Conservation (phyloP, 2,797 vertebrate species). For the Menidia menidia region DNA sequence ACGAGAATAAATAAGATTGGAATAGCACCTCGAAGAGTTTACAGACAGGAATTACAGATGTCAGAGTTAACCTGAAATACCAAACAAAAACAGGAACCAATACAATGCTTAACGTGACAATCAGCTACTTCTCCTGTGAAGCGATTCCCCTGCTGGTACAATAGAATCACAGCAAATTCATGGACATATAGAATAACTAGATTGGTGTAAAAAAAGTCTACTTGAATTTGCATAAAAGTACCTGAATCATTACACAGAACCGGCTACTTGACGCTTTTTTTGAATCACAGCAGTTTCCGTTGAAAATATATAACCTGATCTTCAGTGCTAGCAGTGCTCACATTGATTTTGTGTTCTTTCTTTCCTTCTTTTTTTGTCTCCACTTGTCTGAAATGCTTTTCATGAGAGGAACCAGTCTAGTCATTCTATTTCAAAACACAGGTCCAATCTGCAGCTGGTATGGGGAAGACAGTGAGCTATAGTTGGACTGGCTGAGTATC, state of each 20-base stretch:
- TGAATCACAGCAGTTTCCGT: constrained; percentile 86
- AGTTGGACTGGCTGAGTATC: constrained; percentile 80
- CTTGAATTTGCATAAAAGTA: constrained; percentile 87
- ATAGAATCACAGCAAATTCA: constrained; percentile 84
- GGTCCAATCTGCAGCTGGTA: constrained; percentile 84
- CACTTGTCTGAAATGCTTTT: constrained; percentile 73
- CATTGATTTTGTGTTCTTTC: constrained; percentile 33
- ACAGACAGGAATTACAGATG: constrained; percentile 83
- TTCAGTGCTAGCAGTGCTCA: constrained; percentile 80
- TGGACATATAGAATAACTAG: constrained; percentile 85
- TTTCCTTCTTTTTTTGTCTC: constrained; percentile 17
- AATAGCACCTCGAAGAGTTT: constrained; percentile 85
- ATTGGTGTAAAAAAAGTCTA: constrained; percentile 79
- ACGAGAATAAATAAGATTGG: constrained; percentile 78
- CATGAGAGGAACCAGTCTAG: constrained; percentile 79
- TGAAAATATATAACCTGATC: constrained; percentile 82
- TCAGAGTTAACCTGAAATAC: constrained; percentile 78
- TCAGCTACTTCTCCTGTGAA: constrained; percentile 81
- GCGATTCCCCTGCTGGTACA: constrained; percentile 81
- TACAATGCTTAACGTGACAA: constrained; percentile 77
- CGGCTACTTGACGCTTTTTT: constrained; percentile 81
- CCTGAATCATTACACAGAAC: constrained; percentile 85
- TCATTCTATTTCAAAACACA: constrained; percentile 79
- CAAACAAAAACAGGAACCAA: constrained; percentile 65
- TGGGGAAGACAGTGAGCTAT: constrained; percentile 85